phyloP scores from a whole-genome alignment of 2,797 vertebrate species.

The Sebastiscus tertius region DNA sequence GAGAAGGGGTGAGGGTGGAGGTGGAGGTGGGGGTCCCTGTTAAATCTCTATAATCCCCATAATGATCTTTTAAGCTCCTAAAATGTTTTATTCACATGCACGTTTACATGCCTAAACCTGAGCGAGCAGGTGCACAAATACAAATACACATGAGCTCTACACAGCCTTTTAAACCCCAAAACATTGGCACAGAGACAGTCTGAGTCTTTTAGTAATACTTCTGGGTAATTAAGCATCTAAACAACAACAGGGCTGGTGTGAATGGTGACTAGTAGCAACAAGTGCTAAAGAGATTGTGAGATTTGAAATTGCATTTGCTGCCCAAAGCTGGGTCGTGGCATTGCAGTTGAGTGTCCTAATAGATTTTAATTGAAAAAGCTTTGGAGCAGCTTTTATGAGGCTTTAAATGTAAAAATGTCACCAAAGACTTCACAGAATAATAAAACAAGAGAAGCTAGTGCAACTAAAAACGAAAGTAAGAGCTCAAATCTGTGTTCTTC shows the following conservation, averaged over 20 bases:
- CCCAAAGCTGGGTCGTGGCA: constrained; percentile 7
- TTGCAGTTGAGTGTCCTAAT: background rate
- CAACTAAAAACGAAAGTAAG: constrained; percentile 28
- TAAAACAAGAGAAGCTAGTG: background rate
- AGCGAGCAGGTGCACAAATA: constrained; percentile 10
- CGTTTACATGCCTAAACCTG: constrained; percentile 7
- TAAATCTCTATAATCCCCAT: constrained; percentile 66
- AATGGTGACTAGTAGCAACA: background rate
- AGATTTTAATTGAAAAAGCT: background rate
- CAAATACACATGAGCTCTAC: constrained; percentile 6
- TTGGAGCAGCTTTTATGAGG: background rate
- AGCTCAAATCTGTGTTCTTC: constrained; percentile 10
- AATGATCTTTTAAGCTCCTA: constrained; percentile 62
- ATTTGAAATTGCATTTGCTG: constrained; percentile 4
- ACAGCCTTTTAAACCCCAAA: background rate
- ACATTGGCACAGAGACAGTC: background rate
- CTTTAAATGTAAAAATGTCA: background rate
- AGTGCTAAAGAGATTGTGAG: background rate
- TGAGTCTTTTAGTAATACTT: background rate
- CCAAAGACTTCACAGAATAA: background rate
- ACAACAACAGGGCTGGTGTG: background rate
- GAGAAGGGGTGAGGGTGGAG: background rate
- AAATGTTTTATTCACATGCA: constrained; percentile 52
- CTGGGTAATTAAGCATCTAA: background rate
- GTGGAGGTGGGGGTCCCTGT: constrained; percentile 30